Base-by-base conservation (phyloP, 2,113 vertebrate species). In the Uria lomvia region DNA sequence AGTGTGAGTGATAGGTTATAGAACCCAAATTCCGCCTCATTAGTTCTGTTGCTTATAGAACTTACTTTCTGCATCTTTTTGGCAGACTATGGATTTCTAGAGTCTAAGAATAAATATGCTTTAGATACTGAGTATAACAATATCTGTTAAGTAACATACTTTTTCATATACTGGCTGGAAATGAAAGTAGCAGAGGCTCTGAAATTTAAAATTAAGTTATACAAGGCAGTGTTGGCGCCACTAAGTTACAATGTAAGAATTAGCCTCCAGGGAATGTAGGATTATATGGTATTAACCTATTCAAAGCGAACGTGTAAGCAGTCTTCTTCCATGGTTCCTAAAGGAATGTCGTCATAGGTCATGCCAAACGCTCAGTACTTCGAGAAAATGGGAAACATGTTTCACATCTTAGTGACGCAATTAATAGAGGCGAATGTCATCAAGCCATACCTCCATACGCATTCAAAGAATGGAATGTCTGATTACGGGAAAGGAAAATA, bases 221-320 rank as follows among this genome's bases (percentile, higher is more conserved):
- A 92, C 76, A 95, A 96, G 97, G 96, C 79, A 66, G 53, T 47
- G 80, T 97, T 98, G 97, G 96, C 18, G 6, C 96, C 94, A 85
- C 49, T 38, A 70, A 90, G 86, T 95, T 97, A 62, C 92, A 49
- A 40, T 77, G 24, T 85, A 71, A 13, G 80, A 90, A 96, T 68
- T 92, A 95, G 90, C 94, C 94, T 97, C 26, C 78, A 94, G 97
- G 97, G 70, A 63, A 95, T 81, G 92, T 68, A 77, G 88, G 66
- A 97, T 98, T 97, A 96, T 94, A 91, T 93, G 86, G 75, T 94
- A 86, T 96, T 97, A 97, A 97, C 86, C 87, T 95, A 81, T 23
- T 94, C 95, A 96, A 97, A 96, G 82, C 93, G 91, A 95, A 97
- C 97, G 97, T 96, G 71, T 90, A 94, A 96, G 88, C 91, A 86